Evolutionary conservation across 64 coral and sea anemone species (phyloP), one percentile per base, ranked within the genome.

Genomic region (Trachythela sp.): DNA sequence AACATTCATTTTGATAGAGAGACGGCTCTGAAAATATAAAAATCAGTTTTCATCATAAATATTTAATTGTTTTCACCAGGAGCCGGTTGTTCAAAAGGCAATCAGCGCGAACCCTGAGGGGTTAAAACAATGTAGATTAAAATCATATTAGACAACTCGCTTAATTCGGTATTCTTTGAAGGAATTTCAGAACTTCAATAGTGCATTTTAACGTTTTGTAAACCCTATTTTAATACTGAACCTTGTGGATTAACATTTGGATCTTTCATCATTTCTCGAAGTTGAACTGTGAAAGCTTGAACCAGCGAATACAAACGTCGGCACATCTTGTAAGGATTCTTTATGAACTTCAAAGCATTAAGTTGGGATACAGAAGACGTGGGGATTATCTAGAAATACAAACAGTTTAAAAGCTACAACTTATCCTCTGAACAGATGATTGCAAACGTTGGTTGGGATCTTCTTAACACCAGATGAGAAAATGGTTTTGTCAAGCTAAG

Each of bases 1-100:
- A 83, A 70, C 93, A 95, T 89, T 99, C 96, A 8, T 94, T 94
- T 85, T 99, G 96, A 39, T 99, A 99, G 39, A 99, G 85, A 42
- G 94, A 99, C 31, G 91, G 93, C 37, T 93, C 96, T 99, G 87
- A 39, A 87, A n/a, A 38, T 13, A 59, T 34, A 14, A 88, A 13
- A 49, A 76, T 68, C 59, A 68, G 5, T 6, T 45, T 45, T 45
- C 42, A n/a, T n/a, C n/a, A n/a, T n/a, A n/a, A n/a, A n/a, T n/a
- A n/a, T n/a, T n/a, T n/a, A n/a, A n/a, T n/a, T n/a, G n/a, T n/a
- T n/a, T n/a, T n/a, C n/a, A n/a, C n/a, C n/a, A n/a, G n/a, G n/a
- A n/a, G n/a, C n/a, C n/a, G n/a, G n/a, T n/a, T n/a, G n/a, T n/a
- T n/a, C n/a, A n/a, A n/a, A n/a, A n/a, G n/a, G n/a, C n/a, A n/a